Evolutionary conservation across 2,888 invertebrate species (phyloP).

Genomic region (Stenoptilia bipunctidactyla): DNA sequence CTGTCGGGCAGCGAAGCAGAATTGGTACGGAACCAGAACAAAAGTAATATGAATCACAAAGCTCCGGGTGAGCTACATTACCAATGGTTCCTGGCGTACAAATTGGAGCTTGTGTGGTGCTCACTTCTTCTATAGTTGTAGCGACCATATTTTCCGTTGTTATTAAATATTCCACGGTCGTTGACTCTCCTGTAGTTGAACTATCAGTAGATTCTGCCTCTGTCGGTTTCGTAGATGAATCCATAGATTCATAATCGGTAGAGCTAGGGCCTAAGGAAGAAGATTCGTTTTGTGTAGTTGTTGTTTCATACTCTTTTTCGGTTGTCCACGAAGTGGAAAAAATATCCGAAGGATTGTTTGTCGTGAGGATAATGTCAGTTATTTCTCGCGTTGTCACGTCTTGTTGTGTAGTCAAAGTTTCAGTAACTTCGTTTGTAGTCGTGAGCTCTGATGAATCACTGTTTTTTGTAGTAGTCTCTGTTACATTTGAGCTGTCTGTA

Average conservation of each 20-base stretch:
- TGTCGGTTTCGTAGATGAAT: not conserved
- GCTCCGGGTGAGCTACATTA: conserved; percentile 21
- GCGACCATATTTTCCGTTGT: conserved; percentile 3
- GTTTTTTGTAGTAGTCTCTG: too few species aligned
- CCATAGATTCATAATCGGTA: not conserved
- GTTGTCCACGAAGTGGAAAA: not conserved
- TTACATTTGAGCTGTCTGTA: too few species aligned
- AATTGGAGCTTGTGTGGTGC: conserved; percentile 4
- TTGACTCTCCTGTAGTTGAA: not conserved
- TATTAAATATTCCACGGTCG: not conserved
- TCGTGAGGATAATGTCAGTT: too few species aligned
- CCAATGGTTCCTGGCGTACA: conserved; percentile 23
- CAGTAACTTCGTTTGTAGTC: too few species aligned
- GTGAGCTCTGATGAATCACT: too few species aligned
- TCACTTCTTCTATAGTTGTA: too few species aligned
- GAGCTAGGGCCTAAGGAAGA: not conserved
- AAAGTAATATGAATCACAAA: conserved; percentile 24
- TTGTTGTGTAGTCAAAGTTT: too few species aligned
- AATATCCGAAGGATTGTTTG: too few species aligned
- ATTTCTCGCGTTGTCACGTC: too few species aligned
- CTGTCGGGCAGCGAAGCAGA: conserved; percentile 20
- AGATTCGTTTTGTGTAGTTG: conserved; percentile 2
- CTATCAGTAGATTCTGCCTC: too few species aligned
- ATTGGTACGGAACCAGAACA: conserved; percentile 17
- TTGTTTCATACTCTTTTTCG: conserved; percentile 1